Evolutionary conservation across 2,797 vertebrate species (phyloP), one percentile per base, ranked within the genome.

Genomic region (Neoniphon sammara): DNA sequence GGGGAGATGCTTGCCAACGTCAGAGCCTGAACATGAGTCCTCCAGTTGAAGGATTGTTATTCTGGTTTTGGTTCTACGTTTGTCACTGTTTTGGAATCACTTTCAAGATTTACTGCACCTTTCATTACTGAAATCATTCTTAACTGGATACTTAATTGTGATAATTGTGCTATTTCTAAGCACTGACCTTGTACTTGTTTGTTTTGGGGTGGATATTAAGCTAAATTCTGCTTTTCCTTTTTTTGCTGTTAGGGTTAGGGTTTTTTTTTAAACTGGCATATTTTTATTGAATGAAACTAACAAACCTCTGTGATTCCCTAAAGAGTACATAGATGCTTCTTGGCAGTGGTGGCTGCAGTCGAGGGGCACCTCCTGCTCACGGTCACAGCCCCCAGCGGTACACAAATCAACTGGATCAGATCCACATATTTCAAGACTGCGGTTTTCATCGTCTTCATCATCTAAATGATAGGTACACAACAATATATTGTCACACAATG

Each of bases 321-420:
- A 15, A 47, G 73, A 77, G 73, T 69, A 81, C 18, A 81, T 50
- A 7, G 88, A 71, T 3, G 72, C 67, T 76, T 91, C 65, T 20
- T 47, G 50, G 55, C 60, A 75, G 70, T 74, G 55, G 73, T 70
- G 50, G 77, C 49, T 66, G 39, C 67, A 73, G 18, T 88, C 75
- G 14, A 81, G 52, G 53, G 91, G 85, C 63, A 91, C 82, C 77
- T 95, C 91, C 85, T 94, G 93, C 44, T 95, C 91, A 9, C 78
- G 67, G 0, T 85, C 87, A 67, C 39, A 52, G 44, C 76, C 74
- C 72, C 80, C 30, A 30, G 50, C 25, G 8, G 84, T 69, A 81
- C 81, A 62, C 4, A 88, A 85, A 82, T 91, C 80, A 73, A 63
- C 82, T 54, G 80, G 71, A 75, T 73, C 79, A 12, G 67, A 82